Conservation (phyloP, 2,888 invertebrate genomes). For the Ommatoiulus sabulosus region DNA sequence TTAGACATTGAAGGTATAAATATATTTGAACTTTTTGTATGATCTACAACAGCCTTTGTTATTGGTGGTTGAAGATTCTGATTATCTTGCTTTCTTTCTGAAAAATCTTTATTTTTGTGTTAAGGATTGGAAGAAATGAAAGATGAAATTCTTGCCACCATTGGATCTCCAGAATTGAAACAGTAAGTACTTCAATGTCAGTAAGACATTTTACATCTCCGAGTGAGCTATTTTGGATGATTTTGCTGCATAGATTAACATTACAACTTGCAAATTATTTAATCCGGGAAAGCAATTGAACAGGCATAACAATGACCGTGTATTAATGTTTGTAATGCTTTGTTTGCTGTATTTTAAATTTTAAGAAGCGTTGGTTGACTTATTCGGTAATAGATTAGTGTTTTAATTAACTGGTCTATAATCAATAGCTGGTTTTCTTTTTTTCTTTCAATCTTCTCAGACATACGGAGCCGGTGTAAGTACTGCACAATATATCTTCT, state of each 20-base stretch:
- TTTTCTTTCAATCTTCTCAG: not conserved
- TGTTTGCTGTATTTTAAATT: too few relatives aligned
- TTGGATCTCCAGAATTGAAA: conserved; percentile 58
- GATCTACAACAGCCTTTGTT: not conserved
- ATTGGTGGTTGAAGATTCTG: not conserved
- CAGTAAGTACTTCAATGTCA: conserved; percentile 53
- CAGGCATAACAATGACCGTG: not conserved
- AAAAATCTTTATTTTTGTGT: conserved; percentile 13
- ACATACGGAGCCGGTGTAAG: not conserved
- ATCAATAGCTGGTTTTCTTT: not conserved
- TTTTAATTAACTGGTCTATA: not conserved
- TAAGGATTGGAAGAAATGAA: conserved; percentile 59
- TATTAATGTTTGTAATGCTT: too few relatives aligned
- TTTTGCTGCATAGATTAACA: not conserved
- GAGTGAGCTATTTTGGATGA: not conserved
- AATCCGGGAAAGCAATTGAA: not conserved
- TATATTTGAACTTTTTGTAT: not conserved
- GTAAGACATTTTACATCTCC: not conserved
- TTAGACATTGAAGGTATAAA: conserved; percentile 61
- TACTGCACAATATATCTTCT: not conserved
- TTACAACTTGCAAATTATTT: not conserved
- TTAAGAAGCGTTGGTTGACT: too few relatives aligned
- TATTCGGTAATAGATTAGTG: too few relatives aligned
- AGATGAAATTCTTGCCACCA: conserved; percentile 59
- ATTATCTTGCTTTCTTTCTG: not conserved